Percentiles rank a stretch among this genome's conserved stretches.
These are phyloP conservation scores for Zoanthus sociatus DNA, from an alignment of 92 coral and sea anemone species.

Conservation along the genomic window DNA sequence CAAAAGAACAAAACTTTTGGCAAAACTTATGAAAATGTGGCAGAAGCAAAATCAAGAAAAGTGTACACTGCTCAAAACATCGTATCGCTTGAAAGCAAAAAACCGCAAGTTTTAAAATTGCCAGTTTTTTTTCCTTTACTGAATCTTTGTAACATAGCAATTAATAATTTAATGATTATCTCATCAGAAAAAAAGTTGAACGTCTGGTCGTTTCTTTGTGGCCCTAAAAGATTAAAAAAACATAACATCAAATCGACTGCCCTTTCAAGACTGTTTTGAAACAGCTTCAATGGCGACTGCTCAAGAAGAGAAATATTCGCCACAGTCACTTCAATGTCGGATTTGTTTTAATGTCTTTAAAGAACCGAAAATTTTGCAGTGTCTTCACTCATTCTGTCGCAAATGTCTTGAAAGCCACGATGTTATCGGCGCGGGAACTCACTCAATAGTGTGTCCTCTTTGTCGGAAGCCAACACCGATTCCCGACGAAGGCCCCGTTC, in stretches of 20 bases:
- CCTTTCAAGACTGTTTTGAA: slow-evolving; percentile 17
- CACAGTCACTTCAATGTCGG: slow-evolving; percentile 87
- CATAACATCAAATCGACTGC: slow-evolving; percentile 57
- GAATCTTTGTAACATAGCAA: background rate
- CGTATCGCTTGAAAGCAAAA: background rate
- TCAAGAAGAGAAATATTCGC: slow-evolving; percentile 85
- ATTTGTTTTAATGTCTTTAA: slow-evolving; percentile 81
- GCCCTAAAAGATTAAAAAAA: slow-evolving; percentile 81
- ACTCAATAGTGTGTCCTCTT: slow-evolving; percentile 86
- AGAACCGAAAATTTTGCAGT: slow-evolving; percentile 82
- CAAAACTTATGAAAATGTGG: background rate
- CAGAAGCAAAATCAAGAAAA: background rate
- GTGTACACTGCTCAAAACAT: slow-evolving; percentile 6
- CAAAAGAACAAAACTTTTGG: background rate
- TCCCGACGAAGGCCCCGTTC: slow-evolving; percentile 72
- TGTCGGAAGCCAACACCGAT: slow-evolving; percentile 90
- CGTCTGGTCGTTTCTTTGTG: slow-evolving; percentile 55
- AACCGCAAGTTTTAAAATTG: background rate
- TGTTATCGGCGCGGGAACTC: slow-evolving; percentile 89
- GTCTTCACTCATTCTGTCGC: slow-evolving; percentile 88
- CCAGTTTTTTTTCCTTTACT: background rate
- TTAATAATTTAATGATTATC: slow-evolving; percentile 58
- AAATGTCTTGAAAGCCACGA: slow-evolving; percentile 91
- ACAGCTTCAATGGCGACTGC: slow-evolving; percentile 81
- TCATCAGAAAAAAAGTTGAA: slow-evolving; percentile 58